phyloP scores from a whole-genome alignment of 2,113 vertebrate genomes.

The Rhombomys opimus region DNA sequence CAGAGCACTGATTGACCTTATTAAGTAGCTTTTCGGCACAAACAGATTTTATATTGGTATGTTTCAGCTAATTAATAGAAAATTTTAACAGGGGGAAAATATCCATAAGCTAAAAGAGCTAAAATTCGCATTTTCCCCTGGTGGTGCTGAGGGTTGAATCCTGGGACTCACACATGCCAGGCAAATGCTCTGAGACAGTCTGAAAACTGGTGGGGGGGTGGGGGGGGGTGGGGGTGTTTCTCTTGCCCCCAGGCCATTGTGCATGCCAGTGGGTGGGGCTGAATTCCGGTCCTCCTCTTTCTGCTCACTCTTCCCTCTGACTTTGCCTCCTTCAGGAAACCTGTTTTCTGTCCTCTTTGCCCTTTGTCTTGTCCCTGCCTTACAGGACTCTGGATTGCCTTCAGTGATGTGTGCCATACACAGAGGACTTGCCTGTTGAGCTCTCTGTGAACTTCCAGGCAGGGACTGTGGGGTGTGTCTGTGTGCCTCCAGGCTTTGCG shows the following conservation, averaged over 20 bases:
- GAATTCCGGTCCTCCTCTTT: neutral
- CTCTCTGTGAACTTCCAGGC: neutral
- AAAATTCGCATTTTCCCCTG: neutral
- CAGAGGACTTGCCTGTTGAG: neutral
- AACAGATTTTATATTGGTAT: neutral
- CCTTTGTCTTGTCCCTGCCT: neutral
- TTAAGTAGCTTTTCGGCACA: neutral
- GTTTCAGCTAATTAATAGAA: neutral
- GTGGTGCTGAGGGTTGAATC: neutral
- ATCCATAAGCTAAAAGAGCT: neutral
- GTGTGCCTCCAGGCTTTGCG: neutral
- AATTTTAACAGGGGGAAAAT: conserved; percentile 18
- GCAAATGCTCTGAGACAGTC: neutral
- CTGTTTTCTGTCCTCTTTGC: neutral
- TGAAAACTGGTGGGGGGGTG: no score
- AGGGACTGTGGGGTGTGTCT: accelerated
- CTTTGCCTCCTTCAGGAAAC: neutral
- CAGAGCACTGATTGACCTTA: neutral
- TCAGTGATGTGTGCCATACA: no score
- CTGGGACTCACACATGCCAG: neutral
- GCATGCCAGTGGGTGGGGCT: no score
- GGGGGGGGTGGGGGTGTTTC: no score
- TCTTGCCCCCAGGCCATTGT: accelerated
- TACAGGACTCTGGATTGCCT: neutral
- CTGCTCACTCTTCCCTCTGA: neutral